These are phyloP conservation scores for Hycleus cichorii DNA, from an alignment of 1,140 invertebrate species.

Conservation along the genomic window DNA sequence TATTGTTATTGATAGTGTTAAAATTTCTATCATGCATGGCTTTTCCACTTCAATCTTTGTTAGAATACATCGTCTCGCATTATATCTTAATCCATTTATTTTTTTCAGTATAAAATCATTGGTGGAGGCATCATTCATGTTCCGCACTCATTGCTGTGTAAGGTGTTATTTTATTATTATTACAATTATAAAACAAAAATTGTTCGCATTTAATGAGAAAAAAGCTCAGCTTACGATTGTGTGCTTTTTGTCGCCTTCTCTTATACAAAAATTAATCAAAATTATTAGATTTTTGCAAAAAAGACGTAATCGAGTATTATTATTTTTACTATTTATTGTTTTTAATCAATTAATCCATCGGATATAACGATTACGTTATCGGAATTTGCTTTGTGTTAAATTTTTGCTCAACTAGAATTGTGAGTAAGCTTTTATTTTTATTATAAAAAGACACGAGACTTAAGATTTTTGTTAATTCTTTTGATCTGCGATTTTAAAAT, in stretches of 20 bases:
- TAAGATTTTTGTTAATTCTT: constrained; percentile 8
- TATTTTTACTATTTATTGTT: background rate
- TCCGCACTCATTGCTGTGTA: constrained; percentile 34
- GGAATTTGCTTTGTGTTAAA: constrained; percentile 4
- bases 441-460: constrained; percentile 3
- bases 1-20: too few relatives aligned
- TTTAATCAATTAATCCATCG: too few relatives aligned
- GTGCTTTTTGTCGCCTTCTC: constrained; percentile 2
- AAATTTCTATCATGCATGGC: too few relatives aligned
- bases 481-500: constrained; percentile 5
- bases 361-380: background rate
- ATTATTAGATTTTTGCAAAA: background rate
- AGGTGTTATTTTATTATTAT: constrained; percentile 15
- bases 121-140: constrained; percentile 38
- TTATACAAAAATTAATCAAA: background rate
- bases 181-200: too few relatives aligned
- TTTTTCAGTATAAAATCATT: constrained; percentile 40
- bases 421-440: constrained; percentile 9
- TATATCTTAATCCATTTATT: constrained; percentile 26
- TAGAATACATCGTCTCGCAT: too few relatives aligned
- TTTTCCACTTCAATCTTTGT: background rate
- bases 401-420: constrained; percentile 17
- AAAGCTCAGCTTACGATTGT: constrained; percentile 10
- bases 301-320: constrained; percentile 13
- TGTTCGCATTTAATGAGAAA: constrained; percentile 13